Evolutionary conservation across 1,140 invertebrate genomes (phyloP).

Genomic region (Anoplophora glabripennis): DNA sequence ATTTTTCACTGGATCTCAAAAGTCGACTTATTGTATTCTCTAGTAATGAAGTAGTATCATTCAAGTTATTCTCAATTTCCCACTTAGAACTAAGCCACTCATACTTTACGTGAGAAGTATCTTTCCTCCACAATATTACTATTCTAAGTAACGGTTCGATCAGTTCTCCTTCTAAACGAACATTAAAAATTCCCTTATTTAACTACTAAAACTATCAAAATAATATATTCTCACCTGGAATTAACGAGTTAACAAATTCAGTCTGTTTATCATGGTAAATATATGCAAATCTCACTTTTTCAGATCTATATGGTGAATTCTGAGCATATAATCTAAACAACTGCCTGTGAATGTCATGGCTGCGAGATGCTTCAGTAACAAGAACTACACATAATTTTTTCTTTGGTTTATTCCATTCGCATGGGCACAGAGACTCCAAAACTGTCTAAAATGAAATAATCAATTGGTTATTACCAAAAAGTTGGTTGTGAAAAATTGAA

Average conservation of each 20-base stretch:
- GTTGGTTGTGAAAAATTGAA: background rate
- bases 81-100: slow-evolving; percentile 79
- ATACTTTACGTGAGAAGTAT: slow-evolving; percentile 81
- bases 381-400: slow-evolving; percentile 86
- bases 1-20: slow-evolving; percentile 66
- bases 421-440: slow-evolving; percentile 84
- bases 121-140: slow-evolving; percentile 87
- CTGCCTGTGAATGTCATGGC: slow-evolving; percentile 59
- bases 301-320: slow-evolving; percentile 58
- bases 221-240: slow-evolving; percentile 51
- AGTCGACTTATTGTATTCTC: slow-evolving; percentile 69
- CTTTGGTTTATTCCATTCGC: slow-evolving; percentile 75
- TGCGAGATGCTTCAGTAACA: slow-evolving; percentile 67
- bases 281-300: slow-evolving; percentile 81
- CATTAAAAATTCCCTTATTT: slow-evolving; percentile 2
- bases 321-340: slow-evolving; percentile 68
- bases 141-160: slow-evolving; percentile 67
- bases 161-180: slow-evolving; percentile 51
- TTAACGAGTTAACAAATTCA: slow-evolving; percentile 75
- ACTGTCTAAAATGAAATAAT: slow-evolving; percentile 55
- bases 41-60: slow-evolving; percentile 71
- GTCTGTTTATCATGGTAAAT: slow-evolving; percentile 80
- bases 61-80: slow-evolving; percentile 60
- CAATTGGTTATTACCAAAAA: slow-evolving; percentile 4
- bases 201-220: slow-evolving; percentile 2